phyloP scores from a whole-genome alignment of 2,797 vertebrate genomes.

The Falco naumanni region DNA sequence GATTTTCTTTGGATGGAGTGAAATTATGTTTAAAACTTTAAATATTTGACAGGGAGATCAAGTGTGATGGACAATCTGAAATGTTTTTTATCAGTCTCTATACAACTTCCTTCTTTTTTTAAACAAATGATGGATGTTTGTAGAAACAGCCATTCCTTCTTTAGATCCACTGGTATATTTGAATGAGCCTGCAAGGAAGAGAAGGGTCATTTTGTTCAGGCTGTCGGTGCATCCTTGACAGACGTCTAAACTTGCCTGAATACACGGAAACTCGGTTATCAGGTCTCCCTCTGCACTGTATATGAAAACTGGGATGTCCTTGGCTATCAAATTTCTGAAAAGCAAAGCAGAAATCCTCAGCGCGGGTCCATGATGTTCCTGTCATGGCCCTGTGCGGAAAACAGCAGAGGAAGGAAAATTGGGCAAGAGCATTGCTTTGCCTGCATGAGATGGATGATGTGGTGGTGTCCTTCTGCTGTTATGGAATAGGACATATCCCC shows the following conservation, averaged over 20 bases:
- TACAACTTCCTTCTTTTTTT: not conserved
- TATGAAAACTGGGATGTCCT: not conserved
- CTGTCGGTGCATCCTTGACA: too few species aligned
- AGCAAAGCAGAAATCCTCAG: not conserved
- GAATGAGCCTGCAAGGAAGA: not conserved
- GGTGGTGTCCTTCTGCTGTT: not conserved
- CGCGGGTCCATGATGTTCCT: not conserved
- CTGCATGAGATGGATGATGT: not conserved
- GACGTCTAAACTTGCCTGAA: not conserved
- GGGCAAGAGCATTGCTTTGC: not conserved
- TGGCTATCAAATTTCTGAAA: not conserved
- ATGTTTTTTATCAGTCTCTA: not conserved
- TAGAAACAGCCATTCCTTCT: not conserved
- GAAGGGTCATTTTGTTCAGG: not conserved
- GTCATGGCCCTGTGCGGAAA: not conserved
- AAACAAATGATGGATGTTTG: not conserved
- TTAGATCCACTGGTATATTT: not conserved
- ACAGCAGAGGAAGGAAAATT: not conserved
- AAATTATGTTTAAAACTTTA: not conserved
- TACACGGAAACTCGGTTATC: not conserved
- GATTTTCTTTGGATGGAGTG: not conserved
- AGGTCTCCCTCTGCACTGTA: not conserved
- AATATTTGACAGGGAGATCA: not conserved
- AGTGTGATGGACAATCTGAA: not conserved
- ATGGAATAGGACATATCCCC: not conserved